Evolutionary conservation across 2,113 vertebrate species (phyloP), one percentile per base, ranked within the genome.

Genomic region (Poeciliopsis retropinna): DNA sequence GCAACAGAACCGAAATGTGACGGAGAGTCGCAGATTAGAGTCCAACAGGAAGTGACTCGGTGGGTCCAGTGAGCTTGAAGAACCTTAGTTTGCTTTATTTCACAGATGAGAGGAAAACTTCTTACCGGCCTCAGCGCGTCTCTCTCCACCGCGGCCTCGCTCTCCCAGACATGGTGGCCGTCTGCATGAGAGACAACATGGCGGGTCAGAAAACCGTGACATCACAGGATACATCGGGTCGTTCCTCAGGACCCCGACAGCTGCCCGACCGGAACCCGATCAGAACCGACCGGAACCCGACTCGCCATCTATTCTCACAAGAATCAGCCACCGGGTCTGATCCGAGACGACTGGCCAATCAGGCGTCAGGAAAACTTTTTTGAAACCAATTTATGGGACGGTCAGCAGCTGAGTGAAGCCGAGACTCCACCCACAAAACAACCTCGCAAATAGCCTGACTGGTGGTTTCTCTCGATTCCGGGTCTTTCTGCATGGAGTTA

Each of bases 161-260:
- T 96, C 91, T 99, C 97, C 97, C 97, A 99, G 89, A 99, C 94
- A 77, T 98, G 97, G 93, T 98, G 97, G 74, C 97, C 97, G 89
- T 99, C 97, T 99, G 85, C 65, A 93, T 93, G 88, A 27, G 88
- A 27, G 66, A 60, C 47, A 67, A 15, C 65, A 73, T 22, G 61
- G 37, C 22, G 7, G 11, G 51, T 72, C 14, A 47, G 72, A 28
- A 8, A 64, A 17, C 73, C 71, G 85, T 88, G 77, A 82, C 78
- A 79, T 90, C 85, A 85, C 70, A 69, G 80, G 44, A 73, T 70
- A 76, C 89, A 87, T 73, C 80, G 76, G 75, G 22, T 25, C 22
- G 9, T 25, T 57, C 51, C 22, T 64, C 51, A 87, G 91, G 92
- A 89, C 90, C 90, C 90, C 87, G 80, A 60, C 84, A 85, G 69